phyloP scores from a whole-genome alignment of 1,140 invertebrate species.

The Pectinophora gossypiella region DNA sequence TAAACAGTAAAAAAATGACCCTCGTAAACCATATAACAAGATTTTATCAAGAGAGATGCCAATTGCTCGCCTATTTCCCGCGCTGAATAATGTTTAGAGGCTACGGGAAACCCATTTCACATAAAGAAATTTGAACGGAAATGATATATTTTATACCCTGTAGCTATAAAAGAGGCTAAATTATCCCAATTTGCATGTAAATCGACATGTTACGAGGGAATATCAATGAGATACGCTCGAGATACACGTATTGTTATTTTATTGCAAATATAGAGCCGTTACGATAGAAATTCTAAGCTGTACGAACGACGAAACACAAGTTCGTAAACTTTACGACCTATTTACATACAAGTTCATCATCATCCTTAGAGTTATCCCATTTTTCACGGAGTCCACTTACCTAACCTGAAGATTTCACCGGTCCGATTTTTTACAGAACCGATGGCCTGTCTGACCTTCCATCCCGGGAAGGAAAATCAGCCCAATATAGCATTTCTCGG shows the following conservation, averaged over 20 bases:
- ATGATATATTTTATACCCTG: slow-evolving; percentile 20
- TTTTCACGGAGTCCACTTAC: too few species aligned
- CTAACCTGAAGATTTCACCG: too few species aligned
- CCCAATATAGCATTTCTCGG: too few species aligned
- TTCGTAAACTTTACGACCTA: neutral
- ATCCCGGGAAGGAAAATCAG: too few species aligned
- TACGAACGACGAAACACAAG: neutral
- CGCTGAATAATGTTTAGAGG: neutral
- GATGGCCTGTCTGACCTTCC: too few species aligned
- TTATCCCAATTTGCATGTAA: slow-evolving; percentile 33
- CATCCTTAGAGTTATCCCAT: too few species aligned
- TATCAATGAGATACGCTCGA: slow-evolving; percentile 18
- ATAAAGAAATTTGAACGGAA: slow-evolving; percentile 4
- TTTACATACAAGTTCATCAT: too few species aligned
- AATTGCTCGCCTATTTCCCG: neutral
- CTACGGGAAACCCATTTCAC: slow-evolving; percentile 2
- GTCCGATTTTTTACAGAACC: too few species aligned
- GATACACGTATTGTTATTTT: neutral
- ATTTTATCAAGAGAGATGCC: neutral
- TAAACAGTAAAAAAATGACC: neutral
- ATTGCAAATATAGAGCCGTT: neutral
- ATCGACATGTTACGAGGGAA: slow-evolving; percentile 21
- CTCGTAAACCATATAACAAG: neutral
- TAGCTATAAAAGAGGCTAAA: slow-evolving; percentile 19
- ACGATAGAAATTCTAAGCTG: neutral